Evolutionary conservation across 2,888 invertebrate genomes (phyloP).

Genomic region (Altica lythri): DNA sequence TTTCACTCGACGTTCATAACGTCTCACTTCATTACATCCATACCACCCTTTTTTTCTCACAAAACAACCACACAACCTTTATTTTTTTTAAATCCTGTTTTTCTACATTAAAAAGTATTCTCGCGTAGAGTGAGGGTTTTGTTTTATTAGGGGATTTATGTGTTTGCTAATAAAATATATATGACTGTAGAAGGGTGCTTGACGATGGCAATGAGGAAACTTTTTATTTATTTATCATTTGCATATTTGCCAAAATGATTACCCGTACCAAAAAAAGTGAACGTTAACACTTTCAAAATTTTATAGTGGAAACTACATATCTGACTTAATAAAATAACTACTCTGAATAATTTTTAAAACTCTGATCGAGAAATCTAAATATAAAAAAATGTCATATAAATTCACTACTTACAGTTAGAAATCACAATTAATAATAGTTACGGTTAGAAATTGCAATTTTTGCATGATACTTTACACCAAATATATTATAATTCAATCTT

Average conservation of each 20-base stretch:
- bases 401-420: too few species aligned
- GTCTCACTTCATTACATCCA: constrained; percentile 19
- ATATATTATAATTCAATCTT: background rate
- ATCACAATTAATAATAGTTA: too few species aligned
- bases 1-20: constrained; percentile 8
- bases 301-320: too few species aligned
- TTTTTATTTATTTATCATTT: constrained; percentile 27
- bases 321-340: too few species aligned
- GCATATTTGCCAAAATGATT: constrained; percentile 19
- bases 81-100: constrained; percentile 17
- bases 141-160: constrained; percentile 38
- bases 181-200: constrained; percentile 27
- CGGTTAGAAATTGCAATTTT: constrained; percentile 16
- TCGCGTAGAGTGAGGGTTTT: constrained; percentile 23
- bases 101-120: constrained; percentile 21
- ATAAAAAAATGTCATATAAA: too few species aligned
- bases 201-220: constrained; percentile 13
- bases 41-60: background rate
- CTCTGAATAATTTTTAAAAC: too few species aligned
- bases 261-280: too few species aligned
- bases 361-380: too few species aligned
- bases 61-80: constrained; percentile 11
- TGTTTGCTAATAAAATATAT: constrained; percentile 41
- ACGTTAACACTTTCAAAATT: too few species aligned
- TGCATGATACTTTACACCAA: background rate